phyloP scores from a whole-genome alignment of 2,113 vertebrate species.

The Rutilus rutilus region DNA sequence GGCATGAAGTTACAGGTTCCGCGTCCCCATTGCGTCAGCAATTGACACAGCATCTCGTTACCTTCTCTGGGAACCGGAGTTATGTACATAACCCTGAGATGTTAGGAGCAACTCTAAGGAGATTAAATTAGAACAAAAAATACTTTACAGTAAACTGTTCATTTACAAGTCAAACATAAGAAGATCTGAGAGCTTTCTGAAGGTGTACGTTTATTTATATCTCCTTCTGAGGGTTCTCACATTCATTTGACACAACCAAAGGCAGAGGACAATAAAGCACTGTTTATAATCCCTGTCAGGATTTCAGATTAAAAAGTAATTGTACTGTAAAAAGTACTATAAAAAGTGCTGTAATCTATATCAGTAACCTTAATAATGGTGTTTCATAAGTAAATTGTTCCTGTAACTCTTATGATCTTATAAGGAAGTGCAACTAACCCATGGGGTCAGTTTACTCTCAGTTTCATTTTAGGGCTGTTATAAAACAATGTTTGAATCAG shows the following conservation, averaged over 20 bases:
- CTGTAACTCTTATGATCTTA: not conserved
- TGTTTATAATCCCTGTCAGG: not conserved
- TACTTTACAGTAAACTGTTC: not conserved
- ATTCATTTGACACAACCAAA: not conserved
- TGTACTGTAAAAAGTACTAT: not conserved
- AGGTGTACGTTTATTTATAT: not conserved
- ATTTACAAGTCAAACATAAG: not conserved
- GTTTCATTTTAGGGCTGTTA: not conserved
- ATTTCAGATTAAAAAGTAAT: not conserved
- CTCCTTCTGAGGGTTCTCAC: not conserved
- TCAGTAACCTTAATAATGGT: not conserved
- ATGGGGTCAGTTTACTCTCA: not conserved
- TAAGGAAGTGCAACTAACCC: not conserved
- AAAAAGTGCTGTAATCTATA: not conserved
- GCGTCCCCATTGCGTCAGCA: no score
- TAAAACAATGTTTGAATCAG: not conserved
- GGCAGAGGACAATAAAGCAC: not conserved
- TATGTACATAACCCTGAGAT: no score
- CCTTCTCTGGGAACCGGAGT: no score
- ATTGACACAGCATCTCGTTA: no score
- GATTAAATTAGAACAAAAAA: not conserved
- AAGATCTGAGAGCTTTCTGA: not conserved
- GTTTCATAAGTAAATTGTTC: slow-evolving; percentile 7
- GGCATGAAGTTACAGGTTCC: no score
- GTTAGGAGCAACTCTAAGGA: no score